Evolutionary conservation across 2,797 vertebrate genomes (phyloP), one percentile per base, ranked within the genome.

Genomic region (Otolemur crassicaudatus): DNA sequence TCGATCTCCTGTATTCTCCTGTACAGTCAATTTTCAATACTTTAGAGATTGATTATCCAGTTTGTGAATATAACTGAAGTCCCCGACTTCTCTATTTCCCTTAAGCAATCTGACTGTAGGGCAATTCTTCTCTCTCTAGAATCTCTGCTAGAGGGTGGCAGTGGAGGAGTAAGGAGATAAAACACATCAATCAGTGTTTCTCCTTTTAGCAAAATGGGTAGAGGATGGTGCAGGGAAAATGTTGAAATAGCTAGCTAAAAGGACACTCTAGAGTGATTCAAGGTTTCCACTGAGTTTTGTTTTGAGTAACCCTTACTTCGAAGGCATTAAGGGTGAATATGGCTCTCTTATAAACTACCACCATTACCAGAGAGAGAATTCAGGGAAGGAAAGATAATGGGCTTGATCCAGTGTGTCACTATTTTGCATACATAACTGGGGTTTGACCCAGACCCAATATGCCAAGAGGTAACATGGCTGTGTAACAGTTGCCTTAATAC

Each of bases 211-310:
- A 87, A 53, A 91, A 83, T 40, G 91, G 31, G 69, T 76, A 70
- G 92, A 92, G 23, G 53, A 76, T 58, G 34, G 63, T 83, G 2
- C 72, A 60, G 83, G 34, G 37, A 93, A 88, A 85, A 94, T 85
- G 56, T 31, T 83, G 80, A 87, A 86, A 93, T 92, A 87, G 14
- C 60, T 61, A 67, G 31, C 84, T 92, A 84, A 92, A 97, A 92
- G 4, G 37, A 85, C 92, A 79, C 37, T 91, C 90, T 72, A 70
- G 56, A 94, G 40, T 43, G 63, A 87, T 85, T 65, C 72, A 49
- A 95, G 53, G 40, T 95, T 95, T 77, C 83, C 60, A 97, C 20
- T 97, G 75, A 93, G 87, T 95, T 96, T 95, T 92, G 67, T 82
- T 86, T 89, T 80, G 34, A 84, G 53, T 73, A 77, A 61, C 40